Percentiles rank a stretch among this genome's conserved stretches.
These are phyloP conservation scores for Loris lydekkerianus DNA, from an alignment of 2,797 vertebrate species.

Conservation along the genomic window DNA sequence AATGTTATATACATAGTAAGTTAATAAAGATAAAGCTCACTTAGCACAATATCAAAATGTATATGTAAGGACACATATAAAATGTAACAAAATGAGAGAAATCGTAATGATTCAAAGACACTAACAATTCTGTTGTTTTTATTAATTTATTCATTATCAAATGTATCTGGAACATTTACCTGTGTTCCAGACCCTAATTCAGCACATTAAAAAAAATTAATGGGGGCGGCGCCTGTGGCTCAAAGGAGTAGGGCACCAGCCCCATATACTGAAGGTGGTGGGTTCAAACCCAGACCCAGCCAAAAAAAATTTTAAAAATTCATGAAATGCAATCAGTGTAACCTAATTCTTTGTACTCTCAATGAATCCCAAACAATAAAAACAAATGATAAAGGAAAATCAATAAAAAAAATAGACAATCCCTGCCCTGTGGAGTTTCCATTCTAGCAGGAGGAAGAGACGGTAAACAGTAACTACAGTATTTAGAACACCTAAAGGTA, in stretches of 20 bases:
- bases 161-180: background rate
- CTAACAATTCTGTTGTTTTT: background rate
- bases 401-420: background rate
- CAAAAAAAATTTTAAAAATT: background rate
- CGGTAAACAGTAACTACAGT: no score
- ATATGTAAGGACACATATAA: background rate
- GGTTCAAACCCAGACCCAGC: no score
- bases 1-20: background rate
- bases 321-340: background rate
- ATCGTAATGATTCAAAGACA: background rate
- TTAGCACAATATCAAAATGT: background rate
- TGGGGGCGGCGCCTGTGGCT: no score
- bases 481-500: background rate
- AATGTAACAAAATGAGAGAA: background rate
- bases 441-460: background rate
- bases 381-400: background rate
- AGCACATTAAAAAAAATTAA: no score
- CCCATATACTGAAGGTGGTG: no score
- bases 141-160: background rate
- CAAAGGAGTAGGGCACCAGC: no score
- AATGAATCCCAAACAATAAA: no score
- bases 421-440: rapidly evolving
- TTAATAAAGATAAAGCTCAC: background rate
- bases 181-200: background rate
- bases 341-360: no score